A percentile compares a stretch with the other conserved stretches of the same genome.
Conservation (phyloP, 2,113 vertebrate species). For the Sturnira hondurensis region DNA sequence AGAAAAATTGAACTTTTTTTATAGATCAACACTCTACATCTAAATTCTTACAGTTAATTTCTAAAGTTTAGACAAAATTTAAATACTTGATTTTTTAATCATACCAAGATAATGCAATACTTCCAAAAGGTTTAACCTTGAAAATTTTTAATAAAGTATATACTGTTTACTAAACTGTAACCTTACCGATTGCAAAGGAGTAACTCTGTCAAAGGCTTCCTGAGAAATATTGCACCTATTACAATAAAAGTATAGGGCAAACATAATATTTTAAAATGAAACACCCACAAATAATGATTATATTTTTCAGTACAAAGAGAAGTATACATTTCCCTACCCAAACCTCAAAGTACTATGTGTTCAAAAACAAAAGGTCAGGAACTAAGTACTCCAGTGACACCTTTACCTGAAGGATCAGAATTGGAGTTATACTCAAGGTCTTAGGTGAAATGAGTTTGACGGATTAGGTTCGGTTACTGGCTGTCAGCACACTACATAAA, state of each 20-base stretch:
- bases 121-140: not conserved
- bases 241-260: not conserved
- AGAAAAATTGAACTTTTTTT: not conserved
- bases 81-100: not conserved
- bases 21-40: not conserved
- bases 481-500: conserved; percentile 76
- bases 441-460: conserved; percentile 77
- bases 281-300: not conserved
- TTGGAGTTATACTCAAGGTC: conserved; percentile 64
- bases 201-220: not conserved
- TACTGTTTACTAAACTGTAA: not conserved
- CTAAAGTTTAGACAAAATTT: conserved; percentile 25
- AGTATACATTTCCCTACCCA: not conserved
- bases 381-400: conserved; percentile 52
- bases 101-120: not conserved
- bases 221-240: not conserved
- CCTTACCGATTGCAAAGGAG: not conserved
- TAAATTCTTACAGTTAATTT: conserved; percentile 12
- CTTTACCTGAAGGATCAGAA: conserved; percentile 71
- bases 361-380: conserved; percentile 69
- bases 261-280: conserved; percentile 19
- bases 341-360: not conserved
- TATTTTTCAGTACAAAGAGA: conserved; percentile 3
- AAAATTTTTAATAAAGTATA: not conserved
- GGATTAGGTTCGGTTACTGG: conserved; percentile 74